These are phyloP conservation scores for Trogon surrucura DNA, from an alignment of 2,113 vertebrate genomes.

Conservation along the genomic window DNA sequence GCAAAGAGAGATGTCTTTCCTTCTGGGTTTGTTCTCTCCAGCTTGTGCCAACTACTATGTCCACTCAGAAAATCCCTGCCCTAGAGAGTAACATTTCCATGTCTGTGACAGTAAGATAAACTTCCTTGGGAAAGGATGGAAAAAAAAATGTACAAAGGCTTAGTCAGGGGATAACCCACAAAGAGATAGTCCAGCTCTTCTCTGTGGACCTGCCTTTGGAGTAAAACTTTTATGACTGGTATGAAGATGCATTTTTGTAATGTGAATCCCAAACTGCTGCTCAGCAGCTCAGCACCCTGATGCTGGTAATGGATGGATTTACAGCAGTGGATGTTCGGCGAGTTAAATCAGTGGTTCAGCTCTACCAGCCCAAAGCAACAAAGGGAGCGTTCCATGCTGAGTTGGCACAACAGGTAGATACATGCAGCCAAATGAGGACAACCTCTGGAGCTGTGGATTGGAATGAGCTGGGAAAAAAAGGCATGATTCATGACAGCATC, in stretches of 20 bases:
- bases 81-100: neutral
- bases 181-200: neutral
- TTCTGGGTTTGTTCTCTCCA: neutral
- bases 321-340: neutral
- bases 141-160: neutral
- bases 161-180: neutral
- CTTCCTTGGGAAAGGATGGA: neutral
- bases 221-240: neutral
- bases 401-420: neutral
- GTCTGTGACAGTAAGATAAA: neutral
- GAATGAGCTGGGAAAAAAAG: neutral
- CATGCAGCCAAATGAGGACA: neutral
- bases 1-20: neutral
- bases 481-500: neutral
- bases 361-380: neutral
- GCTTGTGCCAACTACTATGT: neutral
- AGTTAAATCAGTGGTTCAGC: neutral
- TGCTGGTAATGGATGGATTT: neutral
- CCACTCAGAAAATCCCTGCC: neutral
- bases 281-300: accelerated
- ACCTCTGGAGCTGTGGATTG: neutral
- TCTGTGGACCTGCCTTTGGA: neutral
- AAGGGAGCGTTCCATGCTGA: neutral
- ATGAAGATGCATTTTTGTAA: neutral
- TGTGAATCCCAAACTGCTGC: neutral